A percentile compares a stretch with the other conserved stretches of the same genome.
These are phyloP conservation scores for Polyommatus icarus DNA, from an alignment of 2,888 invertebrate species.

Conservation along the genomic window DNA sequence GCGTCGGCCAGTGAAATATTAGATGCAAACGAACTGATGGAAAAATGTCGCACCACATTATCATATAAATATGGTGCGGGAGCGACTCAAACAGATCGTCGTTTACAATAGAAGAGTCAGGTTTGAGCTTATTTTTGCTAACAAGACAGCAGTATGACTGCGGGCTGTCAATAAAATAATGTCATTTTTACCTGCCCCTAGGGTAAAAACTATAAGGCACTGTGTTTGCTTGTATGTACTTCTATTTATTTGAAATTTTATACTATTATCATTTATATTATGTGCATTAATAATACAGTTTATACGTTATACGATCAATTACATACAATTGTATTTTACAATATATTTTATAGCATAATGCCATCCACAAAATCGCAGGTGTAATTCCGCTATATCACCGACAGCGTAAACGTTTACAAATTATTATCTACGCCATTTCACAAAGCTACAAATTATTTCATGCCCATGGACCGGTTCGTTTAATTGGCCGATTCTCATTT, in stretches of 20 bases:
- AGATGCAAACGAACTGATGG: conserved; percentile 67
- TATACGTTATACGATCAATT: not conserved
- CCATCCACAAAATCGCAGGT: conserved; percentile 21
- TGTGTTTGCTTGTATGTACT: not conserved
- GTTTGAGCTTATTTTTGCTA: conserved; percentile 9
- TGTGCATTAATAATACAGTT: no score
- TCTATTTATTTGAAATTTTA: no score
- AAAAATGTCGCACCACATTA: conserved; percentile 70
- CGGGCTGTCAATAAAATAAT: not conserved
- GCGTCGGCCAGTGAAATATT: conserved; percentile 66
- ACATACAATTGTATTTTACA: not conserved
- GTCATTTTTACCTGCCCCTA: conserved; percentile 1
- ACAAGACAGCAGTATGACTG: conserved; percentile 18
- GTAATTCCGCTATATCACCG: conserved; percentile 14
- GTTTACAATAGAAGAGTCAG: conserved; percentile 30
- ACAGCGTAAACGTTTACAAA: conserved; percentile 34
- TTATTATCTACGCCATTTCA: conserved; percentile 36
- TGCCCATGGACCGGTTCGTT: conserved; percentile 32
- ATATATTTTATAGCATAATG: not conserved
- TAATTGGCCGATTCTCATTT: conserved; percentile 43
- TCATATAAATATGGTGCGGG: conserved; percentile 63
- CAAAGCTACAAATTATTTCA: conserved; percentile 36
- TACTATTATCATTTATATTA: no score
- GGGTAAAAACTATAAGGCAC: not conserved
- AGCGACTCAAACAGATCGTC: conserved; percentile 35